Evolutionary conservation across 2,888 invertebrate species (phyloP), one percentile per base, ranked within the genome.

Genomic region (Creontiades dilutus): DNA sequence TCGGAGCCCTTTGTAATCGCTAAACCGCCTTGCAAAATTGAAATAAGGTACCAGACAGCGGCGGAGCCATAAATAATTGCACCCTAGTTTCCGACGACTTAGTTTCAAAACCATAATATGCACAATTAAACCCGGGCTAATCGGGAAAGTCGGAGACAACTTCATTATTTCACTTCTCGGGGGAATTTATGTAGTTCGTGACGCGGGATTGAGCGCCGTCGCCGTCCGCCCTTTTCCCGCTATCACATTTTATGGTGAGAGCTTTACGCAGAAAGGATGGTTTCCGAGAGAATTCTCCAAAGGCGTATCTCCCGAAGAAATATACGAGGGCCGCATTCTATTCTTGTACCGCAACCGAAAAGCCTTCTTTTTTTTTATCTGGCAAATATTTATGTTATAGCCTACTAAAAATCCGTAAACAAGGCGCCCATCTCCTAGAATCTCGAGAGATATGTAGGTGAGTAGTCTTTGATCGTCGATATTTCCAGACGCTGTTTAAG

Each of bases 301-400:
- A 9, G 68, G 23, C 23, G 68, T 23, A 68, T 68, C 68, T 68
- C 23, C 27, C 68, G 11, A 23, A 23, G 68, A 68, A 68, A 68
- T 68, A 68, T 68, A 68, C 68, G 68, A 68, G 5, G 68, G 19
- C 68, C 68, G 23, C 68, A 68, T 68, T 68, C 68, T 68, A 68
- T 68, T 68, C 16, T 23, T 12, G 19, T 23, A 68, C n/a, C n/a
- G 57, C 57, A 52, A 52, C 52, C 37, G 2, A 37, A 37, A 37
- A 68, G 27, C 2, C 68, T 12, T n/a, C n/a, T n/a, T 7, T 68
- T 23, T 68, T 23, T 11, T 68, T 23, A 5, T 11, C 68, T 23
- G 4, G 68, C 27, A 23, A 68, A 68, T 68, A 68, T 68, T 68
- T 68, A 68, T 68, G 68, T 9, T 57, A 19, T 27, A 23, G 68